Conservation (phyloP, 2,888 invertebrate genomes). For the Heteromurus nitidus region DNA sequence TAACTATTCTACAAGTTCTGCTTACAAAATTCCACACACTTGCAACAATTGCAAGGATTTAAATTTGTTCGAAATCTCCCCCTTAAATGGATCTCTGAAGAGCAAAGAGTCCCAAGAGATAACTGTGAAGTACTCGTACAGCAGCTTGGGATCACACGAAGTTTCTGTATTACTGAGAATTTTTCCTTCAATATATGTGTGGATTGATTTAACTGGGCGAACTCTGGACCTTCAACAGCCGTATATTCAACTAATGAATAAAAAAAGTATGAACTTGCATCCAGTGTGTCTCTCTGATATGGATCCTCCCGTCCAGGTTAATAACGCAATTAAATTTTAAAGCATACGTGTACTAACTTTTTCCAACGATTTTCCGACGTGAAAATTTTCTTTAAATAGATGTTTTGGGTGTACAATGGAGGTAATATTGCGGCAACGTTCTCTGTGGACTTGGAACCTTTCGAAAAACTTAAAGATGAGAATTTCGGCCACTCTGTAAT, state of each 20-base stretch:
- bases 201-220: constrained; percentile 66
- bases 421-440: constrained; percentile 61
- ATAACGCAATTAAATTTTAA: not conserved
- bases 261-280: constrained; percentile 62
- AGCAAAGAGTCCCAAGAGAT: constrained; percentile 60
- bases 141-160: constrained; percentile 56
- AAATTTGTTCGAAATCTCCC: constrained; percentile 51
- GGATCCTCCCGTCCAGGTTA: constrained; percentile 71
- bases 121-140: constrained; percentile 54
- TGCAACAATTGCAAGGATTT: constrained; percentile 31
- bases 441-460: constrained; percentile 64
- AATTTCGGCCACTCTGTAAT: constrained; percentile 70
- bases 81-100: constrained; percentile 45
- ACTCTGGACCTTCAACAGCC: constrained; percentile 57
- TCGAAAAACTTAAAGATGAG: constrained; percentile 64
- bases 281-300: constrained; percentile 65
- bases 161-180: constrained; percentile 66
- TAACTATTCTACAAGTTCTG: not conserved
- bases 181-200: constrained; percentile 70
- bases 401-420: constrained; percentile 71
- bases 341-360: not conserved
- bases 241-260: constrained; percentile 61
- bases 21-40: constrained; percentile 1
- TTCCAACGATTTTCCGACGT: not conserved
- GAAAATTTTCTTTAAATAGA: constrained; percentile 11